Evolutionary conservation across 2,113 vertebrate species (phyloP).

Genomic region (Mionectes macconnelli): DNA sequence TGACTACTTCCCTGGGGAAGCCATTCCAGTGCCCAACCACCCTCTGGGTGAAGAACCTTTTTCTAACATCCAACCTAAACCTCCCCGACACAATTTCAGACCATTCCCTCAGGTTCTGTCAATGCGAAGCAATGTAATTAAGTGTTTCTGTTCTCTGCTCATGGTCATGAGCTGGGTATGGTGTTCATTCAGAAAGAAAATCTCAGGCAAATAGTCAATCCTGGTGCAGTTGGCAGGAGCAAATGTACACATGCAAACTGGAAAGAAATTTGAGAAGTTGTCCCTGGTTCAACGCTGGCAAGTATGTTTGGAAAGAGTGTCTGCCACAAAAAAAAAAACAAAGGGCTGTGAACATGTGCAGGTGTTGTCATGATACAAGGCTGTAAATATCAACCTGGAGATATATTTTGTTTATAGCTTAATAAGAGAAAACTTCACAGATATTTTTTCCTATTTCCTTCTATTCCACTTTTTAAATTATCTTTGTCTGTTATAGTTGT

Average conservation of each 20-base stretch:
- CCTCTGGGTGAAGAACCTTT: neutral
- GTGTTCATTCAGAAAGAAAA: neutral
- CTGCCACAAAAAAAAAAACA: neutral
- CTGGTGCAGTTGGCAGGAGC: neutral
- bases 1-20: neutral
- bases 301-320: neutral
- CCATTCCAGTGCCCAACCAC: neutral
- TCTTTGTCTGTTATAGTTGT: neutral
- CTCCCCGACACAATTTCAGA: neutral
- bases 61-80: neutral
- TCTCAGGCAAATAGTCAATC: neutral
- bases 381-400: neutral
- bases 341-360: neutral
- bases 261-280: neutral
- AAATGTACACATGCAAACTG: neutral
- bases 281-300: neutral
- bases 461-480: neutral
- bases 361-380: neutral
- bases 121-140: neutral
- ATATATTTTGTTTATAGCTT: neutral
- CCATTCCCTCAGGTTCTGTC: neutral
- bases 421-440: neutral
- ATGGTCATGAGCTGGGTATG: neutral
- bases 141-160: neutral
- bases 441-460: neutral